A percentile compares a stretch with the other conserved stretches of the same genome.
These are phyloP conservation scores for Prietella phreatophila DNA, from an alignment of 2,113 vertebrate genomes.

Conservation along the genomic window DNA sequence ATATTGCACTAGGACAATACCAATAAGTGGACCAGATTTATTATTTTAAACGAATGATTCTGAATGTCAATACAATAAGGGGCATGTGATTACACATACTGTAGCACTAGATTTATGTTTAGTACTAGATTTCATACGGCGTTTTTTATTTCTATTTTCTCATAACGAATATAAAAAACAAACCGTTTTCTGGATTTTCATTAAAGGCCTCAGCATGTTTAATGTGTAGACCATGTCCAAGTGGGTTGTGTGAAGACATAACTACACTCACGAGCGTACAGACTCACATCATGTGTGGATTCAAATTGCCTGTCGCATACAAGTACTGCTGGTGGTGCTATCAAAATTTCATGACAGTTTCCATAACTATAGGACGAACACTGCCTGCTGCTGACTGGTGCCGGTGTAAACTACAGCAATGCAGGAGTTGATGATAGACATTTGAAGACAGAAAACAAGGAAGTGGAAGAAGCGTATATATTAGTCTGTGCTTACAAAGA, in stretches of 20 bases:
- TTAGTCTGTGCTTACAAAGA: neutral
- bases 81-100: neutral
- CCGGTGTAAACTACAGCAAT: neutral
- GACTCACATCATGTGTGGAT: neutral
- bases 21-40: neutral
- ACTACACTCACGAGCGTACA: neutral
- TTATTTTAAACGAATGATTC: too few relatives aligned
- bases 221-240: neutral
- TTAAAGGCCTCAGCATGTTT: neutral
- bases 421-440: neutral
- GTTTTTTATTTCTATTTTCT: neutral
- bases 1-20: neutral
- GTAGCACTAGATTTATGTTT: neutral
- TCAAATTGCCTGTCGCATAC: neutral
- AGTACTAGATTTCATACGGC: neutral
- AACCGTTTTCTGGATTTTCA: neutral
- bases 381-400: neutral
- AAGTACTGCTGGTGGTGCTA: neutral
- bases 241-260: neutral
- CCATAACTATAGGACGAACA: neutral
- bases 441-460: neutral
- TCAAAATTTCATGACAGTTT: neutral
- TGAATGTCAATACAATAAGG: neutral
- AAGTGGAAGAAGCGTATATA: neutral
- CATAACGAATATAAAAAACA: too few relatives aligned